These are phyloP conservation scores for Lasioglossum baleicum DNA, from an alignment of 1,140 invertebrate genomes.

Conservation along the genomic window DNA sequence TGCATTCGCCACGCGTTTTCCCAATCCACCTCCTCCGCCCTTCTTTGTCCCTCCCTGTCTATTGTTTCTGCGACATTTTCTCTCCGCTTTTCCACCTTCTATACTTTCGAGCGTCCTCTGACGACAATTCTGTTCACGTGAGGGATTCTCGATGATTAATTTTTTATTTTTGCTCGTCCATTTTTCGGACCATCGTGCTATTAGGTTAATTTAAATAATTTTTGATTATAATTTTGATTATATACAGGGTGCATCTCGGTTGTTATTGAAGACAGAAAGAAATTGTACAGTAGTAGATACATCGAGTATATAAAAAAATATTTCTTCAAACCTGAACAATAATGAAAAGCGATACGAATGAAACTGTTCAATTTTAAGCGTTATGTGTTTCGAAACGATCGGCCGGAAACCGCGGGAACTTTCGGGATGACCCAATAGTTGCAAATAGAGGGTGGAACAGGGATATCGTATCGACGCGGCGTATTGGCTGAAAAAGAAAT, in stretches of 20 bases:
- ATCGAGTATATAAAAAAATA: no score
- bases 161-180: no score
- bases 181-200: no score
- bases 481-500: constrained; percentile 8
- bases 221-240: no score
- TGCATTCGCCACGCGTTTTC: constrained; percentile 32
- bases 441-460: background rate
- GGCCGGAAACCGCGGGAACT: background rate
- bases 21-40: constrained; percentile 2
- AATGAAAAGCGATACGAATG: no score
- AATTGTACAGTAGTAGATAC: no score
- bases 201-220: no score
- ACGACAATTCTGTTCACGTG: constrained; percentile 29
- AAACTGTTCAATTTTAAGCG: no score
- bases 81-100: constrained; percentile 3
- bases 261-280: no score
- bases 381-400: background rate
- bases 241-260: background rate
- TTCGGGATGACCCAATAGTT: background rate
- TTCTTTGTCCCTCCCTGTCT: constrained; percentile 13
- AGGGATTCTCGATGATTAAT: background rate
- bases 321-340: no score
- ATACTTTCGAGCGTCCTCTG: constrained; percentile 3
- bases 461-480: background rate
- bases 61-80: constrained; percentile 21